These are phyloP conservation scores for Drosophila subpulchrella DNA, from an alignment of 1,140 invertebrate species.

Conservation along the genomic window DNA sequence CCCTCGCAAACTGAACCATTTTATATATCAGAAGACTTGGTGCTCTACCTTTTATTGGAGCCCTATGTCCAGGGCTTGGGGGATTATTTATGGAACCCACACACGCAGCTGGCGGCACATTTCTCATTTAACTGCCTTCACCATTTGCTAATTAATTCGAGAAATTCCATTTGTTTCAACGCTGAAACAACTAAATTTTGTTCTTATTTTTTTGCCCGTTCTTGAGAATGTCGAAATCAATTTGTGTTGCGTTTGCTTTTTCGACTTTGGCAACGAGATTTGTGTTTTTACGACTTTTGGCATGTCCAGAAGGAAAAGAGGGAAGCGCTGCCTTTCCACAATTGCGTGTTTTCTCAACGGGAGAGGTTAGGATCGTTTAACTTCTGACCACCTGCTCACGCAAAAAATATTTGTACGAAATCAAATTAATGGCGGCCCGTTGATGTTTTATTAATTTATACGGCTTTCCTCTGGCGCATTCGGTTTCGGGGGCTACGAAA, in stretches of 20 bases:
- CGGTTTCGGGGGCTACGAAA: slow-evolving; percentile 35
- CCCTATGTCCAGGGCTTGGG: slow-evolving; percentile 5
- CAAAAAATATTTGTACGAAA: slow-evolving; percentile 81
- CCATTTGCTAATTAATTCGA: slow-evolving; percentile 82
- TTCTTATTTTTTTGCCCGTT: slow-evolving; percentile 9
- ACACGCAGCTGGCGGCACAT: slow-evolving; percentile 70
- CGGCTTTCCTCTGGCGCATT: slow-evolving; percentile 24
- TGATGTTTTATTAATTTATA: slow-evolving; percentile 83
- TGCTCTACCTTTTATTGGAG: slow-evolving; percentile 57
- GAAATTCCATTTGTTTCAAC: slow-evolving; percentile 71
- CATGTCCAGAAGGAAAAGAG: slow-evolving; percentile 39
- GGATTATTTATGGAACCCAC: slow-evolving; percentile 63
- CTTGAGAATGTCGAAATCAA: slow-evolving; percentile 63
- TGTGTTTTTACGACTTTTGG: slow-evolving; percentile 79
- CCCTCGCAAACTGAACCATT: slow-evolving; percentile 68
- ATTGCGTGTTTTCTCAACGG: slow-evolving; percentile 54
- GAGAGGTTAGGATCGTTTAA: slow-evolving; percentile 61
- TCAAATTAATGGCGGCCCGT: slow-evolving; percentile 75
- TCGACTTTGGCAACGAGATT: slow-evolving; percentile 71
- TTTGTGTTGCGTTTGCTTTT: slow-evolving; percentile 63
- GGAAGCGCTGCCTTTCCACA: slow-evolving; percentile 6
- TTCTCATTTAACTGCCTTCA: slow-evolving; percentile 79
- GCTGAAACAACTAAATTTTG: slow-evolving; percentile 76
- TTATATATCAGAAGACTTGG: slow-evolving; percentile 48
- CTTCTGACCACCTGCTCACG: slow-evolving; percentile 60